Evolutionary conservation across 2,888 invertebrate genomes (phyloP).

Genomic region (Drosophila neotestacea): DNA sequence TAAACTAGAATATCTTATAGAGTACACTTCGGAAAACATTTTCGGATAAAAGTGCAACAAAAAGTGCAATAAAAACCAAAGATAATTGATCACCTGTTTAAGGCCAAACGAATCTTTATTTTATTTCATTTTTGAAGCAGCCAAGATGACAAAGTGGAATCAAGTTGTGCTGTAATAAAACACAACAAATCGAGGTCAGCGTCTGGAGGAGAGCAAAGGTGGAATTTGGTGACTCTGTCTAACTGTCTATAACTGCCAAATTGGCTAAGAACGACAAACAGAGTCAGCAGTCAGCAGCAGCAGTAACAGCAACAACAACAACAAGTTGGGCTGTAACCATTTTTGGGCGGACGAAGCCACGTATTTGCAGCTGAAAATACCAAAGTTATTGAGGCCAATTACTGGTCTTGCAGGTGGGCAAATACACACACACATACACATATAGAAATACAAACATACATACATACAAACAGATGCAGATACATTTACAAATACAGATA

Average conservation of each 20-base stretch:
- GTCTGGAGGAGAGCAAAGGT: conserved; percentile 36
- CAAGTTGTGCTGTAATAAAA: conserved; percentile 39
- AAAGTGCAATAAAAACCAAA: not conserved
- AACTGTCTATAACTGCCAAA: conserved; percentile 44
- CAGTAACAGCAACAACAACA: conserved; percentile 20
- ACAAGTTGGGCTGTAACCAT: conserved; percentile 65
- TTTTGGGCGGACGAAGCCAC: conserved; percentile 68
- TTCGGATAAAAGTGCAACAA: not conserved
- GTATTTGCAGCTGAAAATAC: conserved; percentile 67
- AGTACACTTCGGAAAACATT: conserved; percentile 1
- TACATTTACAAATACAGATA: not conserved
- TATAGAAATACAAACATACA: not conserved
- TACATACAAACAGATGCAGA: conserved; percentile 8
- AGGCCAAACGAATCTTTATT: conserved; percentile 20
- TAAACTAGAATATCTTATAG: not conserved
- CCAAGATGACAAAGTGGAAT: conserved; percentile 41
- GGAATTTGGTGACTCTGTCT: conserved; percentile 45
- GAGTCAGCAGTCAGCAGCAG: conserved; percentile 23
- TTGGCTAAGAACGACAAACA: conserved; percentile 68
- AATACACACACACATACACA: conserved; percentile 31
- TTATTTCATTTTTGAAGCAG: not conserved
- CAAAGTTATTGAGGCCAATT: conserved; percentile 82
- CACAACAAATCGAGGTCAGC: conserved; percentile 48
- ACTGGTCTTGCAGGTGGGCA: conserved; percentile 81
- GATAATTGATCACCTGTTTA: conserved; percentile 36